A percentile compares a stretch with the other conserved stretches of the same genome.
Evolutionary conservation across 2,797 vertebrate genomes (phyloP).

Genomic region (Chaenodraco wilsoni): DNA sequence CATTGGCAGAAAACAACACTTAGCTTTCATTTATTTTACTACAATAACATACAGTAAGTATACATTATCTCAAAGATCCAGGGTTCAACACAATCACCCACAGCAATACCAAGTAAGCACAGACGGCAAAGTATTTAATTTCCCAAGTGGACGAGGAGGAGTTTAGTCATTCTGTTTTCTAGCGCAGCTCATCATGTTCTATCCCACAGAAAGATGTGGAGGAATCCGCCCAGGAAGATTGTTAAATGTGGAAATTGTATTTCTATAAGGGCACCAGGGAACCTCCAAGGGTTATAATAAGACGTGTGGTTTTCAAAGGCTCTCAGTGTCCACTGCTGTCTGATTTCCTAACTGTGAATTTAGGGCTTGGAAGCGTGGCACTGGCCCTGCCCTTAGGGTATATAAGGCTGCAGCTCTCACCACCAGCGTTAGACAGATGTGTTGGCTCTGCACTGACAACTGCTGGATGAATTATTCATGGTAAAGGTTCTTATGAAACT

Average conservation of each 20-base stretch:
- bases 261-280: slow-evolving; percentile 74
- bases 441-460: slow-evolving; percentile 55
- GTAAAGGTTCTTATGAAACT: slow-evolving; percentile 50
- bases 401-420: slow-evolving; percentile 66
- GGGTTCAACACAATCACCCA: slow-evolving; percentile 23
- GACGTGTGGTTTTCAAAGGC: slow-evolving; percentile 71
- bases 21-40: slow-evolving; percentile 13
- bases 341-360: slow-evolving; percentile 76
- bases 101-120: slow-evolving; percentile 41
- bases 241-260: slow-evolving; percentile 79
- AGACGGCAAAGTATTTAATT: slow-evolving; percentile 38
- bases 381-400: slow-evolving; percentile 67
- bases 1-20: neutral
- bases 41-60: neutral
- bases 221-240: slow-evolving; percentile 63
- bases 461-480: slow-evolving; percentile 54
- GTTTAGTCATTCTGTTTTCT: slow-evolving; percentile 54
- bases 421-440: slow-evolving; percentile 72
- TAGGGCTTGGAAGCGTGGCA: slow-evolving; percentile 72
- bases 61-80: slow-evolving; percentile 15
- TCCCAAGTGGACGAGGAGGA: slow-evolving; percentile 44
- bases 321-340: slow-evolving; percentile 71
- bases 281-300: slow-evolving; percentile 75
- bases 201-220: slow-evolving; percentile 60
- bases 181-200: slow-evolving; percentile 55